A percentile compares a stretch with the other conserved stretches of the same genome.
Evolutionary conservation across 2,888 invertebrate species (phyloP).

Genomic region (Apantesis nais): DNA sequence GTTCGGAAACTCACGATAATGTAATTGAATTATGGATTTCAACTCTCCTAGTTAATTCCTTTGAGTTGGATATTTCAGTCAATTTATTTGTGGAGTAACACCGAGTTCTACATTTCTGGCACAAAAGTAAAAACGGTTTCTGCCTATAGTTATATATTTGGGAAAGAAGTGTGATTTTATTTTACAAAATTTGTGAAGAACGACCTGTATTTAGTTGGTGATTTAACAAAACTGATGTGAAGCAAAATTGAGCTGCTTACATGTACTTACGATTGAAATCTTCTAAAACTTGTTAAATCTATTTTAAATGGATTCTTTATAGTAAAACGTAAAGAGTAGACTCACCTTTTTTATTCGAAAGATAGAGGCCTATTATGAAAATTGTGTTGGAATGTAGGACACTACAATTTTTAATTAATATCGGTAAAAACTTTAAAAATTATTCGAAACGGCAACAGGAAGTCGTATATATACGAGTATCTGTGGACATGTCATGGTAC

Average conservation of each 20-base stretch:
- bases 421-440: background rate
- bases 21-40: conserved; percentile 70
- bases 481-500: no score
- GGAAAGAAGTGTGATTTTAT: background rate
- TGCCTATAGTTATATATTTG: no score
- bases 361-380: background rate
- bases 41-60: conserved; percentile 57
- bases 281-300: background rate
- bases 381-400: no score
- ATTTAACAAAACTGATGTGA: background rate
- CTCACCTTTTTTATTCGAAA: background rate
- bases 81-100: background rate
- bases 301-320: no score
- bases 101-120: background rate
- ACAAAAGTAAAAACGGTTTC: background rate
- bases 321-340: background rate
- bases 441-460: background rate
- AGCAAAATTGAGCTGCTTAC: background rate
- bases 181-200: background rate
- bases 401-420: background rate
- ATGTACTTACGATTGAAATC: background rate
- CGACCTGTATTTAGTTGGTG: background rate
- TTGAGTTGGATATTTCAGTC: conserved; percentile 29
- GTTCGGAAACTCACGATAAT: conserved; percentile 76
- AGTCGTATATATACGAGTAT: no score